Conservation (phyloP, 2,797 vertebrate genomes). For the Sebastes aleutianus region DNA sequence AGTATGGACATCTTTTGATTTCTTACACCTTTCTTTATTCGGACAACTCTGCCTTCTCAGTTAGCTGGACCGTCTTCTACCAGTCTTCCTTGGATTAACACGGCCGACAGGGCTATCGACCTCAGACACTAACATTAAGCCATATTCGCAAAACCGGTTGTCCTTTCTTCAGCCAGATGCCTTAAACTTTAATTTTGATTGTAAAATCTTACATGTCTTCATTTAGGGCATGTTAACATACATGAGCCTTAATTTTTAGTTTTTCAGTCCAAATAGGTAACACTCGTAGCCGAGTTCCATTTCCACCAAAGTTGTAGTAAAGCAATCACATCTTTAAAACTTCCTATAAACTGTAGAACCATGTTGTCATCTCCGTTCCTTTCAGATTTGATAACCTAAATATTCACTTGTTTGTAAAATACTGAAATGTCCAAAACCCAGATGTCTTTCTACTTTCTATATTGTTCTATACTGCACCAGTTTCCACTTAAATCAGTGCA, state of each 20-base stretch:
- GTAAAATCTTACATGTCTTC: slow-evolving; percentile 26
- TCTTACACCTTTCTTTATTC: slow-evolving; percentile 43
- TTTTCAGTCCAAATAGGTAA: slow-evolving; percentile 38
- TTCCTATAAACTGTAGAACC: slow-evolving; percentile 37
- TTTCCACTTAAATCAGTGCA: slow-evolving; percentile 20
- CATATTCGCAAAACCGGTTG: slow-evolving; percentile 46
- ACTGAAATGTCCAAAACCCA: slow-evolving; percentile 49
- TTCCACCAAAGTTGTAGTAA: slow-evolving; percentile 33
- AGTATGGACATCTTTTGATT: slow-evolving; percentile 39
- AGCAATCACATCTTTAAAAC: slow-evolving; percentile 53
- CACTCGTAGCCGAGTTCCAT: slow-evolving; percentile 8
- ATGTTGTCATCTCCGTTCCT: slow-evolving; percentile 38
- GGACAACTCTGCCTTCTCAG: slow-evolving; percentile 55
- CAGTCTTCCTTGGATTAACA: slow-evolving; percentile 61
- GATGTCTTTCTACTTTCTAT: slow-evolving; percentile 73
- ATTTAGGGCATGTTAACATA: slow-evolving; percentile 33
- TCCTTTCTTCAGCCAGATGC: slow-evolving; percentile 71
- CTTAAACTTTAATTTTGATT: slow-evolving; percentile 75
- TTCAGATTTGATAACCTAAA: slow-evolving; percentile 35
- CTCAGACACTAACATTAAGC: slow-evolving; percentile 61
- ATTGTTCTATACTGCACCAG: slow-evolving; percentile 44
- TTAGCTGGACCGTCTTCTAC: slow-evolving; percentile 40
- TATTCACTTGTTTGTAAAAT: slow-evolving; percentile 52
- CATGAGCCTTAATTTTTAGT: slow-evolving; percentile 53
- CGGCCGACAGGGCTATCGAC: slow-evolving; percentile 38